Conservation (phyloP, 2,888 invertebrate species). For the Ichneumon xanthorius region DNA sequence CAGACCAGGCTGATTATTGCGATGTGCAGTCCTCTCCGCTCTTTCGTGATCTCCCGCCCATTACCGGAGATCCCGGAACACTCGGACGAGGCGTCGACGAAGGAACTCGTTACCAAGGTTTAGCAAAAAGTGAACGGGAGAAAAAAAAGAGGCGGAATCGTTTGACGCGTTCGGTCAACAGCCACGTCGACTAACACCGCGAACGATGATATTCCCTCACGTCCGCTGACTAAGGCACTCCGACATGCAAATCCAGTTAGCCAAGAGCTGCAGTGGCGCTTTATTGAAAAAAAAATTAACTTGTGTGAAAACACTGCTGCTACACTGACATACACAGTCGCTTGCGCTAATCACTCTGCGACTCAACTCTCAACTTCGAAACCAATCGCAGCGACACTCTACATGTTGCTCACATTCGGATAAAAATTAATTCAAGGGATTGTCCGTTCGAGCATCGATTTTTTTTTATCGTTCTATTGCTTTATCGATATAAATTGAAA, state of each 20-base stretch:
- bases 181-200: conserved; percentile 71
- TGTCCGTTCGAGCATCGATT: neutral
- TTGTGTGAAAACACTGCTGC: neutral
- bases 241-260: conserved; percentile 78
- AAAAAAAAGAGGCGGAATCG: conserved; percentile 1
- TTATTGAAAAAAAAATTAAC: conserved; percentile 7
- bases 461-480: neutral
- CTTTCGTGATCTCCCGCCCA: conserved; percentile 18
- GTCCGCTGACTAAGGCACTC: conserved; percentile 79
- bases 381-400: no score
- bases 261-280: conserved; percentile 34
- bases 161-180: conserved; percentile 64
- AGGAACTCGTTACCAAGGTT: conserved; percentile 69
- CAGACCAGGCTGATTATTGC: conserved; percentile 22
- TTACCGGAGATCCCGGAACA: neutral
- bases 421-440: neutral
- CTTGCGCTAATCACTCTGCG: neutral
- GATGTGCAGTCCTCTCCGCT: conserved; percentile 20
- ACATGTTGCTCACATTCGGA: neutral
- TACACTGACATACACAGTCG: neutral
- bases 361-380: neutral
- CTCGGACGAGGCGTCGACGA: conserved; percentile 32
- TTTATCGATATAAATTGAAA: no score
- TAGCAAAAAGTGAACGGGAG: neutral
- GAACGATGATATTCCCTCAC: conserved; percentile 49